Base-by-base conservation (phyloP, 2,797 vertebrate genomes). In the Bradypodion pumilum region DNA sequence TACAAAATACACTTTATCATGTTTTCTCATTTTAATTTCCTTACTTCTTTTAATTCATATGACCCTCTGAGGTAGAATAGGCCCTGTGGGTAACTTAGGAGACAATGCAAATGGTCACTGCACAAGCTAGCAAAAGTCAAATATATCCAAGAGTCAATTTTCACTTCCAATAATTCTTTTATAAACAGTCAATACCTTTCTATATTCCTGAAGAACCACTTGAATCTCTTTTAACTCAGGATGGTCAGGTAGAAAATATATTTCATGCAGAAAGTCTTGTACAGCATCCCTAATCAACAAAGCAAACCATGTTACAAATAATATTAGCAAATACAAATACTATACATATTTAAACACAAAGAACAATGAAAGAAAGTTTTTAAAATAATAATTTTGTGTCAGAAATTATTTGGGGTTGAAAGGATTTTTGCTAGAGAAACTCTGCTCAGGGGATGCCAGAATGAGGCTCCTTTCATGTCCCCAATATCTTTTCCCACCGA, bases 201-300 rank as follows among this genome's bases (percentile, higher is more conserved):
- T 97, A 90, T 97, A 98, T 92, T 99, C 96, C 90, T 98, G 98
- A 90, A 99, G 97, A 85, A 98, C 96, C 1, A 97, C 95, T 92
- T 98, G 98, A 91, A 99, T 98, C 91, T 98, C 96, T 94, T 97
- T 97, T 63, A 99, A 95, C 89, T 99, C 98, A 12, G 97, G 97
- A 92, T 98, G 97, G 90, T 99, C 97, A 60, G 98, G 98, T 49
- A 99, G 95, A 92, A 99, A 99, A 95, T 99, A 99, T 93, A 99
- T 99, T 97, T 99, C 98, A 94, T 99, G 99, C 78, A 99, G 97
- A 89, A 98, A 99, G 92, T 99, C 98, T 83, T 96, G 97, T 21
- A 99, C 98, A 91, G 97, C 97, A 91, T 97, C 96, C 94, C 98
- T 99, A 95, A 86, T 87, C 40, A 85, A 65, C 0, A 59, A 81